Evolutionary conservation across 2,888 invertebrate genomes (phyloP).

Genomic region (Beris morrisii): DNA sequence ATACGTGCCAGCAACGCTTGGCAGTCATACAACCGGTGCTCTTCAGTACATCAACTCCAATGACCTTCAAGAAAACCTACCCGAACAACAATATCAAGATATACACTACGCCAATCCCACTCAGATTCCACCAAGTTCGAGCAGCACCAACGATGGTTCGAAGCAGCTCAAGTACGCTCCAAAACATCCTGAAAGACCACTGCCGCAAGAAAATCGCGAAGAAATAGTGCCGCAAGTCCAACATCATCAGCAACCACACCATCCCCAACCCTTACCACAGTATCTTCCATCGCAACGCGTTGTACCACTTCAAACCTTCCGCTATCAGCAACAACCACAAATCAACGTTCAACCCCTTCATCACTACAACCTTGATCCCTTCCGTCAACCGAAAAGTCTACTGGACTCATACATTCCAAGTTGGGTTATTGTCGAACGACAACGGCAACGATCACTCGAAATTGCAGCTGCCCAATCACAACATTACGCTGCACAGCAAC

Average conservation of each 20-base stretch:
- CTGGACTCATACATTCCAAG: conserved; percentile 66
- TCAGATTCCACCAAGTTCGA: conserved; percentile 17
- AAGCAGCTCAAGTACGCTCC: conserved; percentile 51
- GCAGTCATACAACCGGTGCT: conserved; percentile 16
- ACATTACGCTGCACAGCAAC: conserved; percentile 39
- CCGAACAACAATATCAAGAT: conserved; percentile 36
- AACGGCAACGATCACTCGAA: conserved; percentile 34
- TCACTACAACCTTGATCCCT: conserved; percentile 22
- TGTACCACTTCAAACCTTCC: conserved; percentile 35
- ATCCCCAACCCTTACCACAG: not conserved
- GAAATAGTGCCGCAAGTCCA: conserved; percentile 30
- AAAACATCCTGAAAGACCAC: conserved; percentile 40
- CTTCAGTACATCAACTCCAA: conserved; percentile 30
- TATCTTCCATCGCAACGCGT: conserved; percentile 33
- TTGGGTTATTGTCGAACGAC: conserved; percentile 52
- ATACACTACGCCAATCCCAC: conserved; percentile 39
- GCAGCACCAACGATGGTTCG: conserved; percentile 43
- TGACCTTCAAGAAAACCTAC: conserved; percentile 34
- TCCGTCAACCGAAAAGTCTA: conserved; percentile 58
- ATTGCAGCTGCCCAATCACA: conserved; percentile 2
- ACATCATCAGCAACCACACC: conserved; percentile 5
- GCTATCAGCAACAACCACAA: conserved; percentile 44
- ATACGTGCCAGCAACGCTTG: conserved; percentile 13
- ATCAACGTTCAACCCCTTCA: conserved; percentile 34
- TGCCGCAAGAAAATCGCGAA: conserved; percentile 33